These are phyloP conservation scores for Mus pahari DNA, from an alignment of 2,113 vertebrate species.

Conservation along the genomic window DNA sequence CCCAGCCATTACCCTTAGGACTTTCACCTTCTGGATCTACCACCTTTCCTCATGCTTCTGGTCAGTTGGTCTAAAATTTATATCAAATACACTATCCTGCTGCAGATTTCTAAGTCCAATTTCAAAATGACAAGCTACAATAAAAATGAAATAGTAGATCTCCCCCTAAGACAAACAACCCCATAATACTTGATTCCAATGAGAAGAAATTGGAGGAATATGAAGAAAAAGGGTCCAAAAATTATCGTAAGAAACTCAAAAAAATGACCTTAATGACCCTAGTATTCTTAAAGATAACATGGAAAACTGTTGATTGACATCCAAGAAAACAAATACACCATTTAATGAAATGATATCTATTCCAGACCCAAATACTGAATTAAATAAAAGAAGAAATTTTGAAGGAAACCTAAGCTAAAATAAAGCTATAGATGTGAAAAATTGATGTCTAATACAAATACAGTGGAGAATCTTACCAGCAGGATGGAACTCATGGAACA, in stretches of 20 bases:
- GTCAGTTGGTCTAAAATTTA: background rate
- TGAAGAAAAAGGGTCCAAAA: background rate
- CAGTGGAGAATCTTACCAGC: background rate
- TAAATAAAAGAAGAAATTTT: background rate
- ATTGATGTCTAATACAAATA: background rate
- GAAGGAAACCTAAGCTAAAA: background rate
- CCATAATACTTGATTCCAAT: background rate
- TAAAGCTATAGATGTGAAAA: background rate
- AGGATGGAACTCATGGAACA: background rate
- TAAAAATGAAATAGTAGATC: background rate
- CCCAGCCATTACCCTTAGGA: background rate
- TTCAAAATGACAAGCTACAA: background rate
- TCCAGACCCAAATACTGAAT: background rate
- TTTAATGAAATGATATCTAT: background rate
- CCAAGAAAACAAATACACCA: background rate
- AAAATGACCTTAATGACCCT: background rate
- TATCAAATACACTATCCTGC: background rate
- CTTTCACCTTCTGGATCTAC: background rate
- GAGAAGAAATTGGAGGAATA: background rate
- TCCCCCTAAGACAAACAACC: background rate
- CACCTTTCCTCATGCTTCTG: background rate
- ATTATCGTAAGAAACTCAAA: background rate
- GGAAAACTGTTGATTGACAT: background rate
- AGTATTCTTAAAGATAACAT: background rate
- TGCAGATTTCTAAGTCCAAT: background rate